Percentiles rank a stretch among this genome's conserved stretches.
phyloP scores from a whole-genome alignment of 92 coral and sea anemone species.

The Phenganax marumi region DNA sequence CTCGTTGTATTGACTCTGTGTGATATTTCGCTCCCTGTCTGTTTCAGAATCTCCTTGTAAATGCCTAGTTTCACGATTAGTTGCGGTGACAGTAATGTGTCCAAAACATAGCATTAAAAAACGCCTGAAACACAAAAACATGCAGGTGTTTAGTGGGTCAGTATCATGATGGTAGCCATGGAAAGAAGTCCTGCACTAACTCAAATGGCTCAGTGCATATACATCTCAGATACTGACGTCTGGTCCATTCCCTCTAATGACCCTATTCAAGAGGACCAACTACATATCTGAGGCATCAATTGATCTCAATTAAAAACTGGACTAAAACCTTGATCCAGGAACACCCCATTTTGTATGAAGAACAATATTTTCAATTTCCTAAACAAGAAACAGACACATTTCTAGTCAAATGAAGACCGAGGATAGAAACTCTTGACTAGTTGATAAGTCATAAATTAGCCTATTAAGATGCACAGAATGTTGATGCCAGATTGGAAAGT shows the following conservation, averaged over 20 bases:
- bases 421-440: no score
- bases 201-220: background rate
- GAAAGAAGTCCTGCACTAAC: no score
- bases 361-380: constrained; percentile 79
- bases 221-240: background rate
- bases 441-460: no score
- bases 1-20: background rate
- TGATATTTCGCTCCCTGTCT: background rate
- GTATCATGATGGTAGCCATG: no score
- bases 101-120: constrained; percentile 43
- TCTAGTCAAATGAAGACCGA: background rate
- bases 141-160: background rate
- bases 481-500: background rate
- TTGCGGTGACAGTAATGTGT: constrained; percentile 19
- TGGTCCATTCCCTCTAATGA: background rate
- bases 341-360: constrained; percentile 80
- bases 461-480: background rate
- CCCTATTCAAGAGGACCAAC: no score
- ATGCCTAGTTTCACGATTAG: background rate
- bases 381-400: background rate
- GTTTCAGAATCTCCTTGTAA: background rate
- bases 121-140: background rate
- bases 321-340: constrained; percentile 50
- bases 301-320: no score
- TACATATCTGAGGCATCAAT: no score